Conservation (phyloP, 2,797 vertebrate genomes). For the Myotis findleyi region DNA sequence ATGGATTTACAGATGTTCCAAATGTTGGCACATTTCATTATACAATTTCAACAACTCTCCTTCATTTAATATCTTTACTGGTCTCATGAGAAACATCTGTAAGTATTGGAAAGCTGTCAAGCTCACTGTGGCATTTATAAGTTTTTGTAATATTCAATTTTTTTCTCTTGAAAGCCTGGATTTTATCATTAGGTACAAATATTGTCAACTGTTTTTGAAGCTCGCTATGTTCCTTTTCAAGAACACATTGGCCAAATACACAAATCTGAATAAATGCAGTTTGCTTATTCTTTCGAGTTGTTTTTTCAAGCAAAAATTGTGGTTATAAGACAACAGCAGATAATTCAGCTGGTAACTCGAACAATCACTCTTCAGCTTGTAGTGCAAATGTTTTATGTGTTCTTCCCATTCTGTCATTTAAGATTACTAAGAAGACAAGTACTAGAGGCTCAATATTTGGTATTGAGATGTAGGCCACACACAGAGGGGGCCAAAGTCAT, state of each 20-base stretch:
- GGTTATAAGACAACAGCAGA: neutral
- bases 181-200: constrained; percentile 30
- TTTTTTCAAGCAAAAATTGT: constrained; percentile 23
- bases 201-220: constrained; percentile 44
- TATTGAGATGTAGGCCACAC: neutral
- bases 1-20: neutral
- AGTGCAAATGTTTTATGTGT: too few relatives aligned
- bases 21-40: neutral
- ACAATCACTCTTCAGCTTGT: neutral
- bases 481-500: neutral
- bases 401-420: neutral
- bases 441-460: neutral
- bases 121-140: neutral
- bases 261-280: neutral
- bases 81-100: constrained; percentile 34
- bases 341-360: neutral
- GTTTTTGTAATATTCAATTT: neutral
- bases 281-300: neutral
- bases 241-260: neutral
- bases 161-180: neutral
- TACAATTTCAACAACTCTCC: constrained; percentile 28
- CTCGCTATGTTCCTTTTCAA: constrained; percentile 37
- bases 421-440: neutral
- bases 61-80: neutral
- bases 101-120: neutral